Base-by-base conservation (phyloP, 2,888 invertebrate genomes). In the Dyspetes luteomarginatus region DNA sequence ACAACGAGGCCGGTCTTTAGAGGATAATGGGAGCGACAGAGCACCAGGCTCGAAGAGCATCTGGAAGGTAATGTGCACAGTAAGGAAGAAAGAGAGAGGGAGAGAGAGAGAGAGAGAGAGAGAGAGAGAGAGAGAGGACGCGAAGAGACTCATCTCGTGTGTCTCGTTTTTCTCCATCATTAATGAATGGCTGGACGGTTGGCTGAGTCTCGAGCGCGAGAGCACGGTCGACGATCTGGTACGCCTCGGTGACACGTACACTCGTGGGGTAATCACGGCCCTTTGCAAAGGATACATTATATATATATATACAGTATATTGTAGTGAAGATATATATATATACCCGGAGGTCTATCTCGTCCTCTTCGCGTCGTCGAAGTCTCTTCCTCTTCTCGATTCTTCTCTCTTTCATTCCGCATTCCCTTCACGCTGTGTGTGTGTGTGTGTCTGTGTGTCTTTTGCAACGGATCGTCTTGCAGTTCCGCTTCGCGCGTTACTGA, bases 1-100 rank as follows among this genome's bases (percentile, higher is more conserved):
- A 78, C 84, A 83, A 82, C 77, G 72, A 84, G 85, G 81, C 79
- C 85, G 81, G 72, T 83, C 84, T 83, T 87, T 85, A 83, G 74
- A 82, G 81, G 80, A 85, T 86, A 87, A 86, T 85, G 78, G n/a
- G 78, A 71, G 74, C 73, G 68, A 64, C 78, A 82, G 77, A 71
- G 60, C 65, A 80, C 43, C 30, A 36, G 64, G 45, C 69, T 36
- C 30, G 64, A 69, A 68, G 73, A 58, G 62, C 55, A 41, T n/a
- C 69, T 36, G 24, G 64, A 69, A 68, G 73, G 64, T 68, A 56
- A 41, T n/a, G 24, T 41, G 72, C 30, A 30, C 56, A 55, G 28
- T 24, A 28, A 24, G 17, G 41, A 65, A 67, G 19, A n/a, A 48
- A 65, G 62, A 41, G 45, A 36, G 45, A 24, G 17, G 41, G 72